phyloP scores from a whole-genome alignment of 2,113 vertebrate genomes.

The Alligator mississippiensis region DNA sequence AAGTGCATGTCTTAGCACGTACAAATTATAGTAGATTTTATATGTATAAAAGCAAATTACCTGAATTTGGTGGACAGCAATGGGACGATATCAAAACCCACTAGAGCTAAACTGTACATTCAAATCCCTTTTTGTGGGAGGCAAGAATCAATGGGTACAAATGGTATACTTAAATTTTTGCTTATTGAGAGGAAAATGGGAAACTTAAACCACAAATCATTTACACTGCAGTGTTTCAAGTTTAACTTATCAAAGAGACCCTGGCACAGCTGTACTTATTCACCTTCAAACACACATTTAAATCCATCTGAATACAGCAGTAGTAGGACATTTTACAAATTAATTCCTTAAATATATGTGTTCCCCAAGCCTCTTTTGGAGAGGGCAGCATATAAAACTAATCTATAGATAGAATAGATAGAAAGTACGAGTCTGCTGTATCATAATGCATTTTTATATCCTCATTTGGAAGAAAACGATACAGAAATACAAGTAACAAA shows the following conservation, averaged over 20 bases:
- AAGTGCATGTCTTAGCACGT: background rate
- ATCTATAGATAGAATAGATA: background rate
- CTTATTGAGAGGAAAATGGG: background rate
- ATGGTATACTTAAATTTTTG: background rate
- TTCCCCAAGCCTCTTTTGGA: background rate
- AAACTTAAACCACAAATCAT: background rate
- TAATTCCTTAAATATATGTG: conserved; percentile 44
- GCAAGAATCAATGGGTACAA: background rate
- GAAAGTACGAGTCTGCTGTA: conserved; percentile 1
- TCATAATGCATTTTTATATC: conserved; percentile 21
- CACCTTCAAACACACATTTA: background rate
- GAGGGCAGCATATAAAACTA: too few relatives aligned
- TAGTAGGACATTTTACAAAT: conserved; percentile 36
- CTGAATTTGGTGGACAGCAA: background rate
- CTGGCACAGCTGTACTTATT: conserved; percentile 38
- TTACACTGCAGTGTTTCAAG: background rate
- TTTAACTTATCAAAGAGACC: background rate
- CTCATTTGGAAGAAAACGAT: conserved; percentile 34
- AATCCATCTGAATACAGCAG: conserved; percentile 3
- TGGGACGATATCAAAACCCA: background rate
- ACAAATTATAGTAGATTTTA: background rate
- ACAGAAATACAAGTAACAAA: background rate
- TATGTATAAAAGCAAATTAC: background rate
- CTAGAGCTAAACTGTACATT: background rate
- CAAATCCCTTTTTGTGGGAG: background rate